phyloP scores from a whole-genome alignment of 2,797 vertebrate species.

The Sphaeramia orbicularis region DNA sequence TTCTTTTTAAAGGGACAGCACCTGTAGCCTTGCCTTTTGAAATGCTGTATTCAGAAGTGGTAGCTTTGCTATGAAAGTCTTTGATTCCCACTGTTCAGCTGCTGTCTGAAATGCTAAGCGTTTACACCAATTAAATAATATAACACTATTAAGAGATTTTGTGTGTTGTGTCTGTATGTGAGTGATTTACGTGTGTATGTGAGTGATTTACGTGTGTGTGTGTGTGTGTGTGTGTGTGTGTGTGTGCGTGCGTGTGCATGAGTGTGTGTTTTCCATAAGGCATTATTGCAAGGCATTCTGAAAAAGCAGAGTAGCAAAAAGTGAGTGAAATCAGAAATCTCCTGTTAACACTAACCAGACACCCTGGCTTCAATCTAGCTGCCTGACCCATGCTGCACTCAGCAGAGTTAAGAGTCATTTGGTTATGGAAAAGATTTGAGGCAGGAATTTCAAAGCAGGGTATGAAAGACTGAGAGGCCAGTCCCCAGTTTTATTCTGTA shows the following conservation, averaged over 20 bases:
- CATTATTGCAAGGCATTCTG: slow-evolving; percentile 53
- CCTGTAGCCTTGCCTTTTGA: slow-evolving; percentile 55
- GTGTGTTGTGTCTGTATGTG: not conserved
- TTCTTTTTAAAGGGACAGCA: slow-evolving; percentile 34
- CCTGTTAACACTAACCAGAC: slow-evolving; percentile 84
- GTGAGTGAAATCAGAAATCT: slow-evolving; percentile 80
- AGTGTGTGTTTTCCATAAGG: slow-evolving; percentile 11
- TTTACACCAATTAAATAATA: too few species aligned
- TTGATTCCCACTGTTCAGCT: slow-evolving; percentile 24
- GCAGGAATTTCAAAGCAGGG: slow-evolving; percentile 65
- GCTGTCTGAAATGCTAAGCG: not conserved
- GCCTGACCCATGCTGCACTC: slow-evolving; percentile 80
- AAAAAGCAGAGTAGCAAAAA: slow-evolving; percentile 40
- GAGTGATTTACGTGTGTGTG: not conserved
- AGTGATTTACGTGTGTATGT: not conserved
- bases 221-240: not conserved
- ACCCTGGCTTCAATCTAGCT: slow-evolving; percentile 71
- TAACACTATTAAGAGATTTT: too few species aligned
- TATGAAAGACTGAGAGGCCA: slow-evolving; percentile 51
- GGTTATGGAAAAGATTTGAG: slow-evolving; percentile 60
- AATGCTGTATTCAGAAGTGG: slow-evolving; percentile 29
- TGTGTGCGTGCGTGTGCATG: too few species aligned
- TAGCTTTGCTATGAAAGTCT: slow-evolving; percentile 47
- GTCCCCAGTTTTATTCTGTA: slow-evolving; percentile 52
- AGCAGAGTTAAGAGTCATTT: slow-evolving; percentile 75